These are phyloP conservation scores for Armadillidium nasatum DNA, from an alignment of 1,140 invertebrate genomes.

Conservation along the genomic window DNA sequence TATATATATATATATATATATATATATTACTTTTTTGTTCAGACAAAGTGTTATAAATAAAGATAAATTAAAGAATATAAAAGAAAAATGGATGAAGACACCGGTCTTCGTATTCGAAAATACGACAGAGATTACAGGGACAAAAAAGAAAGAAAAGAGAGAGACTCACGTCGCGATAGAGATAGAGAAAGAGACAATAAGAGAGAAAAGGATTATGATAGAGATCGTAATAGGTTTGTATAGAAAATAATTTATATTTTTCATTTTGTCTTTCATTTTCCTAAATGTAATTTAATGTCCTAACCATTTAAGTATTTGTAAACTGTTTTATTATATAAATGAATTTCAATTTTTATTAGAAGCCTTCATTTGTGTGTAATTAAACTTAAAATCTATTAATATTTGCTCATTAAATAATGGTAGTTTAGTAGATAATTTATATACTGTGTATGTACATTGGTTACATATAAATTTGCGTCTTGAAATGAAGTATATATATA, in stretches of 20 bases:
- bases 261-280: background rate
- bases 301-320: background rate
- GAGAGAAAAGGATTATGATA: background rate
- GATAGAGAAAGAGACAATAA: conserved; percentile 5
- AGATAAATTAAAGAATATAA: too few species aligned
- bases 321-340: background rate
- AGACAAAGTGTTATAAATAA: too few species aligned
- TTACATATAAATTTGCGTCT: background rate
- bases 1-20: conserved; percentile 15
- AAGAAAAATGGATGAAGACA: background rate
- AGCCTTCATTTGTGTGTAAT: background rate
- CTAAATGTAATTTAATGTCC: background rate
- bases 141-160: background rate
- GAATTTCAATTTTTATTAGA: background rate
- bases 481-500: background rate
- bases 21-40: background rate
- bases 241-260: background rate
- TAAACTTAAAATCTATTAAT: background rate
- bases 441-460: background rate
- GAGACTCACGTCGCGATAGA: background rate
- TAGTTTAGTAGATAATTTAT: background rate
- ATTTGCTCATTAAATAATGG: background rate
- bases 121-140: background rate
- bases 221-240: background rate
- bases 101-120: background rate